Evolutionary conservation across 30 jellyfish, hydroid and myxozoan genomes (phyloP), one percentile per base, ranked within the genome.

Genomic region (Catostylus mosaicus): DNA sequence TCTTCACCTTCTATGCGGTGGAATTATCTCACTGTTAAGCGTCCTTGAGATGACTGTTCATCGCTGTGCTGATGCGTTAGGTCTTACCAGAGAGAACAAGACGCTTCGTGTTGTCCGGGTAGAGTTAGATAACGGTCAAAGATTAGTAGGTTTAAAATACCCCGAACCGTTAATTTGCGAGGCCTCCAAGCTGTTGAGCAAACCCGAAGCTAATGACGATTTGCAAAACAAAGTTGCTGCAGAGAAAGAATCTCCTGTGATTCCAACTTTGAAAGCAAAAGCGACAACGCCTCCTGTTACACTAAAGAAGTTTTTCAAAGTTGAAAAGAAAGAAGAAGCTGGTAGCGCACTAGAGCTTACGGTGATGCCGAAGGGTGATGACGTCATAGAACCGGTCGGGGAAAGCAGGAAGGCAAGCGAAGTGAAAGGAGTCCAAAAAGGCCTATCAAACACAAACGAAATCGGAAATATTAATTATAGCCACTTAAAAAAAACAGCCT

Each of bases 101-200:
- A 82, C 76, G 22, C 77, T 92, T 9, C 95, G 98, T 7, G 96
- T 92, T 14, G 98, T 92, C 30, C 98, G 98, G 9, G 95, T 92
- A 30, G 96, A 92, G 50, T 78, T 92, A 18, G 97, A 92, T 70
- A 45, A 81, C 60, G 98, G 98, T 12, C 62, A 73, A 57, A 96
- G 96, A 1, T 46, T 92, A 56, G 88, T 92, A 36, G 98, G 98
- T 40, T 71, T 92, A 43, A 73, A 92, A 54, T 92, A 92, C 63
- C 96, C 98, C 6, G 96, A 87, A 26, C 50, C 77, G n/a, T 86
- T 92, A 26, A 92, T 92, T n/a, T 32, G 78, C n/a, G 96, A 92
- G 78, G 98, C 82, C 0, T 84, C 89, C 26, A 63, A 64, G 33
- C 30, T 48, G 43, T 43, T 92, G 38, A 73, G 62, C 48, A 97